Base-by-base conservation (phyloP, 2,113 vertebrate species). In the Stomatorhinus ivindoensis region DNA sequence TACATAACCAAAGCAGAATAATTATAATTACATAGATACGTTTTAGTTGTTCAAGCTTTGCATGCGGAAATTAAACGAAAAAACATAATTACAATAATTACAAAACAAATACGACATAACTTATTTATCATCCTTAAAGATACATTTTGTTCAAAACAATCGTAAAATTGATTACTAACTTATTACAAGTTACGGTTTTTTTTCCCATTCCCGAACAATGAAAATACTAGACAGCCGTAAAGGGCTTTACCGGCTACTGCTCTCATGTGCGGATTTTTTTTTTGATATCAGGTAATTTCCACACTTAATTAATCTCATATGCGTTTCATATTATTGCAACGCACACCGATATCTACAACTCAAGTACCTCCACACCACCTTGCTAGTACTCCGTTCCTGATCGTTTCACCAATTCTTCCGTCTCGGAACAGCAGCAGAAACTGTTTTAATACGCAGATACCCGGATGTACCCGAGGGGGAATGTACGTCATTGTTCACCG, bases 401-500 rank as follows among this genome's bases (percentile, higher is more conserved):
- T 83, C 80, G 82, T n/a, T 24, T 3, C 42, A 21, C 82, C 82
- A 15, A 10, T 47, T 47, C 42, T 24, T 84, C 44, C 39, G 44
- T 46, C 44, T 84, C 87, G 86, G 58, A 24, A 53, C 21, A 44
- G 8, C 55, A 93, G 93, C 91, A 91, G 90, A 80, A 89, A 44
- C 86, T 89, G 90, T 89, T 89, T 93, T 93, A 93, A 92, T 50
- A 92, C 86, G 35, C 87, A 91, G 91, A 92, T 95, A 94, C 95
- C 96, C 96, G 96, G 96, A 96, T 96, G 95, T 94, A 95, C 92
- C 95, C 94, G 94, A 94, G 82, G 91, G 94, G 94, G 93, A 93
- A 95, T 94, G 95, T 96, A 96, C 96, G 96, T 96, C 96, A 96
- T 96, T 96, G 96, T 96, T 96, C 96, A 95, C 95, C 95, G 95